These are phyloP conservation scores for Hyposoter dolosus DNA, from an alignment of 2,888 invertebrate species.

Conservation along the genomic window DNA sequence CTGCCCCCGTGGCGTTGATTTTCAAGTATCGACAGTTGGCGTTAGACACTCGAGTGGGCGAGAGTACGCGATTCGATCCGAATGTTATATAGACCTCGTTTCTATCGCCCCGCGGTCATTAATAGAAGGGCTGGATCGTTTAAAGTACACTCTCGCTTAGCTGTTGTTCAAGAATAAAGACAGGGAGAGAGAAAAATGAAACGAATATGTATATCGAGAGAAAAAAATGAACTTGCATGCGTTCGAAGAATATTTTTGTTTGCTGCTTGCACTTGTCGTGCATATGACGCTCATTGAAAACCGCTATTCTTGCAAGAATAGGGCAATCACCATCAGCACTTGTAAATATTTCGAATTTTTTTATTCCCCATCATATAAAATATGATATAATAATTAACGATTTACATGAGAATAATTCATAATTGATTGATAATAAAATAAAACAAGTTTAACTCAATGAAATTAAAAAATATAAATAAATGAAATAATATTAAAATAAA, in stretches of 20 bases:
- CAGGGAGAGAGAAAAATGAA: slow-evolving; percentile 23
- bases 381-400: no score
- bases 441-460: no score
- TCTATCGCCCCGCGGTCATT: slow-evolving; percentile 66
- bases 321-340: neutral
- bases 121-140: slow-evolving; percentile 69
- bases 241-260: slow-evolving; percentile 27
- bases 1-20: slow-evolving; percentile 68
- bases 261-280: neutral
- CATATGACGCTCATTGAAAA: slow-evolving; percentile 8
- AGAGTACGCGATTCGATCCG: slow-evolving; percentile 54
- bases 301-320: slow-evolving; percentile 11
- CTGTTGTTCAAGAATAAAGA: slow-evolving; percentile 44
- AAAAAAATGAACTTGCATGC: slow-evolving; percentile 2
- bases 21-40: slow-evolving; percentile 84
- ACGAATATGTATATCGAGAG: slow-evolving; percentile 8
- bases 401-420: no score
- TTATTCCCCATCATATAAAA: no score
- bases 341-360: neutral
- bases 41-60: slow-evolving; percentile 81
- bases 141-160: slow-evolving; percentile 63
- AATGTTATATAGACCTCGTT: slow-evolving; percentile 49
- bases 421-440: no score
- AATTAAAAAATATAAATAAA: no score
- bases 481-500: no score